Evolutionary conservation across 2,888 invertebrate species (phyloP), one percentile per base, ranked within the genome.

Genomic region (Diaprepes abbreviatus): DNA sequence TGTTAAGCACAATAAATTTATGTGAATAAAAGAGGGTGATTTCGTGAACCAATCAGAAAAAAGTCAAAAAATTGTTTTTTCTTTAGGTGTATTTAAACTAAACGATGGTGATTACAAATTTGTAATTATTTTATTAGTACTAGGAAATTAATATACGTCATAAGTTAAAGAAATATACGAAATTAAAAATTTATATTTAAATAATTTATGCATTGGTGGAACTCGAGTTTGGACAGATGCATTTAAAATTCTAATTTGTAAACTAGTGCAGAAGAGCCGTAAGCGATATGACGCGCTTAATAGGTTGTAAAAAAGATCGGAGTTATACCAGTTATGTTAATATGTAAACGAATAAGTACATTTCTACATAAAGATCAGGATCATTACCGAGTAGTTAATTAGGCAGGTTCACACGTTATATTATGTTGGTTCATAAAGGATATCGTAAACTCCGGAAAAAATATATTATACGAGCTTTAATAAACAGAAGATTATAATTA

Each of bases 351-450:
- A 67, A 64, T 58, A 64, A 71, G 62, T 64, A 52, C 54, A 63
- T 71, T 71, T 71, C 63, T 68, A 59, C 62, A 55, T 71, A 71
- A 71, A 68, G 64, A 67, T 58, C 64, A 62, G 40, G 64, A 68
- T 66, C 70, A 62, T 67, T 71, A 68, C 64, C 59, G 68, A 50
- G 21, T 40, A 24, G 55, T 59, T 78, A 78, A 79, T 78, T 76
- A 77, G 76, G 74, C 55, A 64, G 58, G 74, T 78, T 79, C 78
- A 77, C 79, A 79, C 79, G 77, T 76, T 76, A 73, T 66, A 75
- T 74, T 65, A 57, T 54, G 59, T 50, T 64, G 52, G 28, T 38
- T 50, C 43, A 66, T 66, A 66, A 66, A 66, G 58, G 57, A 62
- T 63, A 69, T 69, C 63, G 68, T 57, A 31, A 63, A 58, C 45